Percentiles rank a stretch among this genome's conserved stretches.
phyloP scores from a whole-genome alignment of 2,113 vertebrate species.

The Rafetus swinhoei region DNA sequence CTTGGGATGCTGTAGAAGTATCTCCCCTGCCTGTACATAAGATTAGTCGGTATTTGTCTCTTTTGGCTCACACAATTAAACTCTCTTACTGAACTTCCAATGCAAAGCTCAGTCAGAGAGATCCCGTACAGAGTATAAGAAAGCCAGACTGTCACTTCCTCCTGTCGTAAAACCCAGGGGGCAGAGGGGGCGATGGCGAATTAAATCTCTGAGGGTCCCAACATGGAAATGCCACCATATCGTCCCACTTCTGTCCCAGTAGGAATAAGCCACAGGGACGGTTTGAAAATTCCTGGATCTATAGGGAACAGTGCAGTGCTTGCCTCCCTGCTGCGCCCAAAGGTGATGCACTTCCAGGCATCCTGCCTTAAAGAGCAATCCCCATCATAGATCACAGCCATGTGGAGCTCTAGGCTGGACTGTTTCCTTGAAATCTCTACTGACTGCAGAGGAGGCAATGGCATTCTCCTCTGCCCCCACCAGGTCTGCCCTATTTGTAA shows the following conservation, averaged over 20 bases:
- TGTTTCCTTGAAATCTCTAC: not conserved
- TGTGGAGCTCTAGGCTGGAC: accelerated
- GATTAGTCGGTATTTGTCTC: not conserved
- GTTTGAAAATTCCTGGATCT: not conserved
- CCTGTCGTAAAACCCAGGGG: not conserved
- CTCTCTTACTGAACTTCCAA: not conserved
- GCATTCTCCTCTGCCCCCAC: accelerated
- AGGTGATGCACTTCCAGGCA: not conserved
- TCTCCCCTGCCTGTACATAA: not conserved
- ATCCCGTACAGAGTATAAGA: not conserved
- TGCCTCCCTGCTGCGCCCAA: not conserved
- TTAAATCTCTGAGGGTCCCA: not conserved
- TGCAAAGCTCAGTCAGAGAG: not conserved
- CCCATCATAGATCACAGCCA: not conserved
- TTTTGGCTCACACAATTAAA: constrained; percentile 11
- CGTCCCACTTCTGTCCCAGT: not conserved
- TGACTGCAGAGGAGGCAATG: not conserved
- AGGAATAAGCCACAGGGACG: not conserved
- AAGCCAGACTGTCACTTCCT: not conserved
- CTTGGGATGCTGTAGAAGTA: not conserved
- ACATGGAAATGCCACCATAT: not conserved
- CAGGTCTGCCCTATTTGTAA: not conserved
- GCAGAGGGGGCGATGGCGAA: not conserved
- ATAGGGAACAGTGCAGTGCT: not conserved
- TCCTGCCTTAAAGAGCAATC: not conserved